Conservation (phyloP, 1,140 invertebrate species). For the Neodiprion pinetum region DNA sequence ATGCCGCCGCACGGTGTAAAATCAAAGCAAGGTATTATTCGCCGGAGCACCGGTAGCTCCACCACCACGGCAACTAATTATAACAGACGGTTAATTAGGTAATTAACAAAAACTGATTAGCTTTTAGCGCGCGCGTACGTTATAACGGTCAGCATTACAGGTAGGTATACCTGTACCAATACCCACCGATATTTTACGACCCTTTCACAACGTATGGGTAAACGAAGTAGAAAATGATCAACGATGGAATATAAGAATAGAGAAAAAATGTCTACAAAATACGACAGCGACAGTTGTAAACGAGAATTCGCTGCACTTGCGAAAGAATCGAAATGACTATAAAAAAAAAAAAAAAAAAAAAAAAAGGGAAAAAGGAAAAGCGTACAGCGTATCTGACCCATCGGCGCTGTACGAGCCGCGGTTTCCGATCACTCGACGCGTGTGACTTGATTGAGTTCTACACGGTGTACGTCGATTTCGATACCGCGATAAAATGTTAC, state of each 20-base stretch:
- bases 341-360: neutral
- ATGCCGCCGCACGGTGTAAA: too few species aligned
- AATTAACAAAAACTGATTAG: constrained; percentile 2
- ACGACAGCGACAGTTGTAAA: too few species aligned
- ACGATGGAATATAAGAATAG: too few species aligned
- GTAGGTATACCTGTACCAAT: too few species aligned
- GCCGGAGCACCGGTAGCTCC: neutral
- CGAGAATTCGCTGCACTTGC: too few species aligned
- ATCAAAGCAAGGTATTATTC: neutral
- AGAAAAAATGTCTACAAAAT: too few species aligned
- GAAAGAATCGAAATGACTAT: neutral
- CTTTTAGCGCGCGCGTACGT: neutral
- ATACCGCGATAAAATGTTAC: neutral
- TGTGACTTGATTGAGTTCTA: too few species aligned
- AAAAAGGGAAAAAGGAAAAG: neutral
- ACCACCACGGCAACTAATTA: neutral
- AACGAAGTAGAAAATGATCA: too few species aligned
- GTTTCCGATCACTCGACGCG: too few species aligned
- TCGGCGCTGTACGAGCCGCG: too few species aligned
- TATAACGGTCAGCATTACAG: neutral
- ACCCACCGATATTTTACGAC: neutral
- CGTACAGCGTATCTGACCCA: neutral
- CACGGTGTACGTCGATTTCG: too few species aligned
- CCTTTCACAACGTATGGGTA: neutral
- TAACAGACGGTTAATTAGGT: neutral